Conservation (phyloP, 23 tunicate species). For the Trididemnum clinides region DNA sequence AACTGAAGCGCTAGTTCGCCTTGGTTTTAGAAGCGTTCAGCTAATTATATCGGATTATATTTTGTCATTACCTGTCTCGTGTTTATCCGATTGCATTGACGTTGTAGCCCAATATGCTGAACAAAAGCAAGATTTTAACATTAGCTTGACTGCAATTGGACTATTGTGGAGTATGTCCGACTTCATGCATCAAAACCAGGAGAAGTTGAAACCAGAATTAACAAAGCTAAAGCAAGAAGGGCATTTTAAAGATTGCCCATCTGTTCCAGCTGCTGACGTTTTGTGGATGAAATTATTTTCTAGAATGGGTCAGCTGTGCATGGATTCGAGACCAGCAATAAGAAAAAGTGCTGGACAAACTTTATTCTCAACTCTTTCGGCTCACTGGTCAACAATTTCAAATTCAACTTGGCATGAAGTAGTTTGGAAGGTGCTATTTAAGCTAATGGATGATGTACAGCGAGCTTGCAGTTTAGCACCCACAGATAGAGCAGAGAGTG, state of each 20-base stretch:
- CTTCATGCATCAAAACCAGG: conserved; percentile 76
- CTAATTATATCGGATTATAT: conserved; percentile 88
- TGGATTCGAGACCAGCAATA: conserved; percentile 88
- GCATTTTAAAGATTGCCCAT: background rate
- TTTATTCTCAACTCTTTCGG: conserved; percentile 84
- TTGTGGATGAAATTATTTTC: conserved; percentile 82
- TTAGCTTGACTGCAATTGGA: conserved; percentile 95
- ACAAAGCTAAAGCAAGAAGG: background rate
- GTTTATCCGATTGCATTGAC: conserved; percentile 64
- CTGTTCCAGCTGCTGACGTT: conserved; percentile 28
- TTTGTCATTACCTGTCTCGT: conserved; percentile 60
- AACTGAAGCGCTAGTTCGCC: conserved; percentile 61
- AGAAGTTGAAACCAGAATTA: conserved; percentile 48
- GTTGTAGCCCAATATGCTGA: conserved; percentile 73
- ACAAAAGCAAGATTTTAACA: conserved; percentile 90
- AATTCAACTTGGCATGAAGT: conserved; percentile 74
- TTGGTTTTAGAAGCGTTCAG: conserved; percentile 90
- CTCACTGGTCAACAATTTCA: conserved; percentile 79
- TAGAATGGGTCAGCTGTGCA: conserved; percentile 83
- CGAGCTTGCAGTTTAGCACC: conserved; percentile 66
- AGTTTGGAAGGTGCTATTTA: conserved; percentile 89
- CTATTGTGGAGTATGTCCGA: conserved; percentile 92
- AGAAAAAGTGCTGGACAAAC: conserved; percentile 97
- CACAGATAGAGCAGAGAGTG: conserved; percentile 23
- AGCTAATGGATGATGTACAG: conserved; percentile 84